Evolutionary conservation across 2,797 vertebrate species (phyloP).

Genomic region (Neomorphus geoffroyi): DNA sequence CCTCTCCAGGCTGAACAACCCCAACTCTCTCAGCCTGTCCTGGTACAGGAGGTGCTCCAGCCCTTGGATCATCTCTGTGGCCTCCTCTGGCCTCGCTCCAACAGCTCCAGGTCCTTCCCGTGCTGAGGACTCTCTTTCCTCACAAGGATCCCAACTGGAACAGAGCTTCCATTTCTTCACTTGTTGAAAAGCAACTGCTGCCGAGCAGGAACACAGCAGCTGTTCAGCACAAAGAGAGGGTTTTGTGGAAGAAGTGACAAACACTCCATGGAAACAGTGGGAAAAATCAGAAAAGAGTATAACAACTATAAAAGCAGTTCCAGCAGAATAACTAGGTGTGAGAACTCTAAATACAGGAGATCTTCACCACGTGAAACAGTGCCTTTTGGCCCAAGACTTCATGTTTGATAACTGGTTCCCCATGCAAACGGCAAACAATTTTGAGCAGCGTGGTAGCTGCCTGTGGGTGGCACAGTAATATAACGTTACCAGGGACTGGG

Average conservation of each 20-base stretch:
- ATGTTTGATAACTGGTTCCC: neutral
- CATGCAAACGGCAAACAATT: neutral
- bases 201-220: neutral
- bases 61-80: too few relatives aligned
- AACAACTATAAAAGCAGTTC: neutral
- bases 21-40: too few relatives aligned
- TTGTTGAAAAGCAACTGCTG: neutral
- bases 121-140: neutral
- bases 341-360: neutral
- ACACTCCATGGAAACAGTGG: neutral
- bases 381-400: neutral
- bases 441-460: slow-evolving; percentile 7
- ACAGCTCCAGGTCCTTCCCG: too few relatives aligned
- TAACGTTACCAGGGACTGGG: neutral
- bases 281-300: neutral
- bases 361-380: neutral
- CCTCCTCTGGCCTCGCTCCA: too few relatives aligned
- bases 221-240: neutral
- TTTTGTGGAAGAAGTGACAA: neutral
- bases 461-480: slow-evolving; percentile 56
- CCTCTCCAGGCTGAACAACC: too few relatives aligned
- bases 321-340: neutral
- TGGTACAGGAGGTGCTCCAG: too few relatives aligned
- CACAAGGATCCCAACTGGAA: neutral
- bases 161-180: neutral